A percentile compares a stretch with the other conserved stretches of the same genome.
Evolutionary conservation across 2,113 vertebrate species (phyloP).

Genomic region (Ochotona curzoniae): DNA sequence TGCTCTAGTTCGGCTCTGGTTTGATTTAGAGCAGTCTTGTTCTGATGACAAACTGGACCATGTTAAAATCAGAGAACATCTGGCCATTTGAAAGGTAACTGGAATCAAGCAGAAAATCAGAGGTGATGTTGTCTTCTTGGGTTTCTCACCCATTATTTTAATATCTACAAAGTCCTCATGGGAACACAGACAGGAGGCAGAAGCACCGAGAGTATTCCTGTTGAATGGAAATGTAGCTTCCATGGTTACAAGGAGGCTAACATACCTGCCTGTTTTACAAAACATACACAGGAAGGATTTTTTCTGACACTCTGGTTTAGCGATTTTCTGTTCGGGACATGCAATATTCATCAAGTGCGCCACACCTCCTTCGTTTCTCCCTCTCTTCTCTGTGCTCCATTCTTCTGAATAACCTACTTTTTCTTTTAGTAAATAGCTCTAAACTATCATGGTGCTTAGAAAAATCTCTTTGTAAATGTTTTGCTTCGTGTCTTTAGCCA

Average conservation of each 20-base stretch:
- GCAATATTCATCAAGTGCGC: slow-evolving; percentile 24
- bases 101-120: slow-evolving; percentile 32
- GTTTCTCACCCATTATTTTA: slow-evolving; percentile 22
- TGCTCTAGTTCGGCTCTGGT: background rate
- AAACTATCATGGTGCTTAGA: slow-evolving; percentile 54
- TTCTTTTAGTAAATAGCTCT: slow-evolving; percentile 69
- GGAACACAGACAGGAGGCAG: background rate
- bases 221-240: slow-evolving; percentile 29
- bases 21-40: background rate
- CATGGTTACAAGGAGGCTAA: background rate
- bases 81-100: background rate
- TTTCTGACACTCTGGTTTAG: background rate
- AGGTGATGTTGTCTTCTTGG: background rate
- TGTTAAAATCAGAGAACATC: slow-evolving; percentile 18
- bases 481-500: slow-evolving; percentile 65
- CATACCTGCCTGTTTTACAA: background rate
- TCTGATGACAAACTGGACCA: background rate
- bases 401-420: slow-evolving; percentile 53
- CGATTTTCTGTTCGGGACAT: slow-evolving; percentile 47
- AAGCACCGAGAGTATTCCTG: background rate
- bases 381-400: slow-evolving; percentile 39
- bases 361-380: slow-evolving; percentile 3
- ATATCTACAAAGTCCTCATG: background rate
- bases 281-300: background rate
- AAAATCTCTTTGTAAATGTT: slow-evolving; percentile 70